These are phyloP conservation scores for Cottoperca gobio DNA, from an alignment of 2,797 vertebrate genomes.

Conservation along the genomic window DNA sequence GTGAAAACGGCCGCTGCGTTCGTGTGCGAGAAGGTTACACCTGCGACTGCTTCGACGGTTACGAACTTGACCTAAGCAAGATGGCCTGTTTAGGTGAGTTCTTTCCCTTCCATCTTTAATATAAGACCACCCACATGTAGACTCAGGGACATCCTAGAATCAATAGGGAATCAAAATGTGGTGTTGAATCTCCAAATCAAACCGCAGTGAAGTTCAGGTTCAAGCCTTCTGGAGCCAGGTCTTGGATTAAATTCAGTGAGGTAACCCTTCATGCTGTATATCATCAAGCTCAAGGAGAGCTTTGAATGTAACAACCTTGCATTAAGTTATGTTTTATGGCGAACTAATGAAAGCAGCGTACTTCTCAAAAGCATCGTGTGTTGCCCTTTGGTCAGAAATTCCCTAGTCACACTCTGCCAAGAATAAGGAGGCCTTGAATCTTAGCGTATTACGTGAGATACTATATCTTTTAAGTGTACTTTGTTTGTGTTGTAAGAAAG, in stretches of 20 bases:
- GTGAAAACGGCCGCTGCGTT: constrained; percentile 87
- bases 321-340: constrained; percentile 71
- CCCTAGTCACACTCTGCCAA: constrained; percentile 62
- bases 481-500: constrained; percentile 73
- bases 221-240: constrained; percentile 42
- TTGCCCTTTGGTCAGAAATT: constrained; percentile 65
- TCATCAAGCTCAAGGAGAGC: constrained; percentile 62
- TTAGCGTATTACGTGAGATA: constrained; percentile 65
- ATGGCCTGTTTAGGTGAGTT: constrained; percentile 80
- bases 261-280: constrained; percentile 56
- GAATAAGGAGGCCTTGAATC: constrained; percentile 72
- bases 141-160: constrained; percentile 26
- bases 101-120: not conserved
- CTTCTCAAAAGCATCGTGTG: constrained; percentile 51
- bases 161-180: constrained; percentile 42
- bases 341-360: constrained; percentile 71
- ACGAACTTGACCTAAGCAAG: constrained; percentile 78
- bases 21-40: constrained; percentile 87
- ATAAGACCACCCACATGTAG: constrained; percentile 26
- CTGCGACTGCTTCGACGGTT: constrained; percentile 88
- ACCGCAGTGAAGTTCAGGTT: constrained; percentile 42
- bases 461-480: constrained; percentile 67
- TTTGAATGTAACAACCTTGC: constrained; percentile 69
- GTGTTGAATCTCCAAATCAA: constrained; percentile 48
- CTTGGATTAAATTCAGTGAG: constrained; percentile 60